A percentile compares a stretch with the other conserved stretches of the same genome.
These are phyloP conservation scores for Cotesia typhae DNA, from an alignment of 1,140 invertebrate genomes.

Conservation along the genomic window DNA sequence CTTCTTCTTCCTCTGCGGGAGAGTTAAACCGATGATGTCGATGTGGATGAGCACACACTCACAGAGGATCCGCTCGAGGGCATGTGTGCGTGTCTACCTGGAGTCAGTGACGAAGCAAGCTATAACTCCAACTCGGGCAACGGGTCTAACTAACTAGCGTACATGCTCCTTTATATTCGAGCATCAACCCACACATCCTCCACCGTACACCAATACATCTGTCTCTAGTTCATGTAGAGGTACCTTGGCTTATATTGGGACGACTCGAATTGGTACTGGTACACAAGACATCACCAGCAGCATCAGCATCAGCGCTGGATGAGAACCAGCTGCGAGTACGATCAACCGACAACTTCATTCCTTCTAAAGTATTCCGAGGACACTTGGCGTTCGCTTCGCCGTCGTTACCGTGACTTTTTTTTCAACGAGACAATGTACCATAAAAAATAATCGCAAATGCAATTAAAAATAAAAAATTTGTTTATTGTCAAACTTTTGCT, in stretches of 20 bases:
- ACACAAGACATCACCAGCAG: no score
- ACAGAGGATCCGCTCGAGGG: constrained; percentile 19
- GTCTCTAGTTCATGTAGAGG: no score
- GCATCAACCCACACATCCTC: constrained; percentile 40
- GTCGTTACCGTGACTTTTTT: no score
- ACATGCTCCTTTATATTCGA: constrained; percentile 45
- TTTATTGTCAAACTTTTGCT: no score
- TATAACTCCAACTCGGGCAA: constrained; percentile 45
- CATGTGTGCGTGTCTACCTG: constrained; percentile 42
- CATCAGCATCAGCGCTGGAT: constrained; percentile 11
- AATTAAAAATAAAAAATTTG: no score
- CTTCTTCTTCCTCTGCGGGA: background rate
- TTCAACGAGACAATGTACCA: no score
- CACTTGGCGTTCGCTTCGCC: no score
- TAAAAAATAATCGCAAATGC: no score
- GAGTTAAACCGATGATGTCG: no score
- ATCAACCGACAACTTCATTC: constrained; percentile 16
- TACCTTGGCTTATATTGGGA: no score
- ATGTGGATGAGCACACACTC: constrained; percentile 9
- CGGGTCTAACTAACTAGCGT: constrained; percentile 58
- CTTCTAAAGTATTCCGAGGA: background rate
- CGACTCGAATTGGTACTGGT: background rate
- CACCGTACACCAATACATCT: no score
- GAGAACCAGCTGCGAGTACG: constrained; percentile 17
- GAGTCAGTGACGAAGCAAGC: constrained; percentile 25